phyloP scores from a whole-genome alignment of 1,140 invertebrate species.

The Steinernema feltiae region DNA sequence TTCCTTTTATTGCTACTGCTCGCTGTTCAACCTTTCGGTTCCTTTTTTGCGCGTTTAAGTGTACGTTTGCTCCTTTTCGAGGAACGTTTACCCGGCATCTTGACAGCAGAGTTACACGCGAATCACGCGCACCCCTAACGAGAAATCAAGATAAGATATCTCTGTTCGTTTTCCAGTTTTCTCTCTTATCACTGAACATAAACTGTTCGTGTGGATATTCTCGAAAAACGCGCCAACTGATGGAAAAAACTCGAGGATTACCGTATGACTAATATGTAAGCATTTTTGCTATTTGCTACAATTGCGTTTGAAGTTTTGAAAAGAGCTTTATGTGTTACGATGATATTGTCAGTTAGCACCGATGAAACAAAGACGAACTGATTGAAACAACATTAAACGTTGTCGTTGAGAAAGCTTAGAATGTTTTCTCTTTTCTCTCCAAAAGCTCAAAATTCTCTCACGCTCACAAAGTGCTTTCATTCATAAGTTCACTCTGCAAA shows the following conservation, averaged over 20 bases:
- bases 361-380: not conserved
- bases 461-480: not conserved
- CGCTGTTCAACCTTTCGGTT: too few species aligned
- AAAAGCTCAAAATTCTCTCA: too few species aligned
- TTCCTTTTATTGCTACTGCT: too few species aligned
- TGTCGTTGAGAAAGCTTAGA: not conserved
- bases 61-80: too few species aligned
- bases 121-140: too few species aligned
- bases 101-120: too few species aligned
- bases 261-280: conserved; percentile 6
- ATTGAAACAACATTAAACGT: not conserved
- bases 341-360: not conserved
- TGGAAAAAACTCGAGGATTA: not conserved
- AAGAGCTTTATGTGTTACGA: not conserved
- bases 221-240: not conserved
- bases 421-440: too few species aligned
- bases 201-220: not conserved
- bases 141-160: too few species aligned
- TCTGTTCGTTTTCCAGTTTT: too few species aligned
- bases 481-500: too few species aligned
- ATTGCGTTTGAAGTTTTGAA: not conserved
- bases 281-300: not conserved
- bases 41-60: too few species aligned
- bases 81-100: too few species aligned
- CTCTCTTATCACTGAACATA: not conserved